These are phyloP conservation scores for Centroberyx gerrardi DNA, from an alignment of 2,797 vertebrate genomes.

Conservation along the genomic window DNA sequence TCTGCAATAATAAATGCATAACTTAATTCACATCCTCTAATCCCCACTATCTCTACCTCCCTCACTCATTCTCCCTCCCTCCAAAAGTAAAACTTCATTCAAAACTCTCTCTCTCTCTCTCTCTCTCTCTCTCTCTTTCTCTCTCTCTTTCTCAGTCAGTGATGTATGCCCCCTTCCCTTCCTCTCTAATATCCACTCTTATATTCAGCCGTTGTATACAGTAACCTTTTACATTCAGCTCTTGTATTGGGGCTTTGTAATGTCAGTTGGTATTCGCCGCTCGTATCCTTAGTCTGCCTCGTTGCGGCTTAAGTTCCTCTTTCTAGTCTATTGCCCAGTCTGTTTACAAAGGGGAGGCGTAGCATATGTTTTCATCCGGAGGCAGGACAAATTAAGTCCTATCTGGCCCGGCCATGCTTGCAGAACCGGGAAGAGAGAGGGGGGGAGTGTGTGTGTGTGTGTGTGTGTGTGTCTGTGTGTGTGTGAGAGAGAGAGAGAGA, in stretches of 20 bases:
- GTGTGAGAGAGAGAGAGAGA: neutral
- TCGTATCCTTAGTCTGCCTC: conserved; percentile 34
- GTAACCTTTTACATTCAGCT: conserved; percentile 62
- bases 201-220: conserved; percentile 48
- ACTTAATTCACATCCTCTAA: conserved; percentile 45
- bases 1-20: conserved; percentile 33
- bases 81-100: conserved; percentile 2
- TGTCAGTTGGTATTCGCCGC: conserved; percentile 60
- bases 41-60: conserved; percentile 6
- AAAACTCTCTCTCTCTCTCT: too few relatives aligned
- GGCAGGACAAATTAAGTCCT: conserved; percentile 69
- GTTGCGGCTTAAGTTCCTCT: conserved; percentile 51
- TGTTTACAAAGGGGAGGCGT: conserved; percentile 62
- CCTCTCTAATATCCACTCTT: conserved; percentile 18
- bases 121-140: neutral
- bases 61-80: neutral
- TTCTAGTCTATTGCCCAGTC: conserved; percentile 58
- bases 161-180: conserved; percentile 8
- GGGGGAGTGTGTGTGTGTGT: neutral
- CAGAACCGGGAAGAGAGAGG: conserved; percentile 25
- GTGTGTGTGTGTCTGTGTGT: neutral
- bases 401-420: conserved; percentile 56
- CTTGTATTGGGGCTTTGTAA: conserved; percentile 45
- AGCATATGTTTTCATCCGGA: conserved; percentile 69
- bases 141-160: neutral